Base-by-base conservation (phyloP, 2,797 vertebrate species). In the Steatocranus sp. region DNA sequence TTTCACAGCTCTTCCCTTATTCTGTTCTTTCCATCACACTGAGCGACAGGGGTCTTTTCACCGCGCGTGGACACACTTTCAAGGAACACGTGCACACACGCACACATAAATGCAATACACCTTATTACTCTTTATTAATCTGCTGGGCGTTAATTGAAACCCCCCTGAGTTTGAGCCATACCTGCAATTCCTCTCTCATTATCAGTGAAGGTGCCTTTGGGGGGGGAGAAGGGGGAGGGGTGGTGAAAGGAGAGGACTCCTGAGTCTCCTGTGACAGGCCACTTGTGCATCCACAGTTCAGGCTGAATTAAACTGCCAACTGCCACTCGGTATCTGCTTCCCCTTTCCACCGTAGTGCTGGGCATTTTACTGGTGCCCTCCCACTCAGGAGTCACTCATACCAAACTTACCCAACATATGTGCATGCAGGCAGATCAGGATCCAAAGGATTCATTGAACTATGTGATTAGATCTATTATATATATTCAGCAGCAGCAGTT, bases 111-210 rank as follows among this genome's bases (percentile, higher is more conserved):
- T 15, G 56, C 86, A 83, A 81, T 20, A 50, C 90, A 91, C 87
- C 92, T 94, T 95, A 96, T 96, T 96, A 96, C 95, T 96, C 96
- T 96, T 96, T 96, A 96, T 96, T 96, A 97, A 96, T 96, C 96
- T 96, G 95, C 96, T 94, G 95, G 95, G 91, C 92, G 92, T 96
- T 97, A 97, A 97, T 97, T 96, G 96, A 96, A 96, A 95, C 95
- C 95, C 95, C 94, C 93, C 94, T 92, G 95, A 94, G 92, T 89
- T 84, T 54, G 58, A 92, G 87, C 91, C 76, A 53, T 95, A 97
- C 96, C 96, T 96, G 96, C 94, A 92, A 94, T 93, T 91, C 87
- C 85, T 87, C 93, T 93, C 95, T 96, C 95, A 97, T 97, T 96
- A 97, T 95, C 95, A 95, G 94, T 93, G 95, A 97, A 96, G 96